Percentiles rank a stretch among this genome's conserved stretches.
Conservation (phyloP, 1,140 invertebrate species). For the Popillia japonica region DNA sequence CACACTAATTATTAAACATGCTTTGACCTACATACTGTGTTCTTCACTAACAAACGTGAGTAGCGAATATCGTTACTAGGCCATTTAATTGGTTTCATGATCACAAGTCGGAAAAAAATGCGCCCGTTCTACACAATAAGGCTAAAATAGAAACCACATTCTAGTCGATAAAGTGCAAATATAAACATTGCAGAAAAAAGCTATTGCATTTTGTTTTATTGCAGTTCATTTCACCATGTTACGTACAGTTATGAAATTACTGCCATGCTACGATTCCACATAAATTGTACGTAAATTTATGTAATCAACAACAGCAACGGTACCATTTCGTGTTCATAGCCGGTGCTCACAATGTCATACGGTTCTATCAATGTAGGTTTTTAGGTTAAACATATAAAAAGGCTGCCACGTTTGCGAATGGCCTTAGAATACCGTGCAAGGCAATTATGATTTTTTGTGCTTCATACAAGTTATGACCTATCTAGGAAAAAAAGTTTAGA, state of each 20-base stretch:
- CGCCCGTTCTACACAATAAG: neutral
- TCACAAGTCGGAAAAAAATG: neutral
- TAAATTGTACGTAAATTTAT: constrained; percentile 17
- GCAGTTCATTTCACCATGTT: constrained; percentile 25
- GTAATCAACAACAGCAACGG: constrained; percentile 11
- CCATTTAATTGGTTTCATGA: neutral
- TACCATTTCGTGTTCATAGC: constrained; percentile 9
- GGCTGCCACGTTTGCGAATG: neutral
- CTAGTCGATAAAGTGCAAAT: neutral
- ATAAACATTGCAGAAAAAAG: neutral
- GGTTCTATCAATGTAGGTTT: constrained; percentile 32
- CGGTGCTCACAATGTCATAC: constrained; percentile 16
- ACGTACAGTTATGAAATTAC: constrained; percentile 7
- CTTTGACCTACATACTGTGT: neutral
- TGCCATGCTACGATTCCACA: neutral
- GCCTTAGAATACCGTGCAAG: constrained; percentile 24
- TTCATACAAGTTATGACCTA: neutral
- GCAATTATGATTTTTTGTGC: constrained; percentile 23
- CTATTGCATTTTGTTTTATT: constrained; percentile 22
- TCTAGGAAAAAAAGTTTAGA: neutral
- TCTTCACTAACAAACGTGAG: neutral
- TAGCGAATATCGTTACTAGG: neutral
- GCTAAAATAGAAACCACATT: constrained; percentile 11
- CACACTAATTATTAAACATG: neutral
- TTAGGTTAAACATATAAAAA: constrained; percentile 34